phyloP scores from a whole-genome alignment of 2,113 vertebrate genomes.

The Callithrix jacchus region DNA sequence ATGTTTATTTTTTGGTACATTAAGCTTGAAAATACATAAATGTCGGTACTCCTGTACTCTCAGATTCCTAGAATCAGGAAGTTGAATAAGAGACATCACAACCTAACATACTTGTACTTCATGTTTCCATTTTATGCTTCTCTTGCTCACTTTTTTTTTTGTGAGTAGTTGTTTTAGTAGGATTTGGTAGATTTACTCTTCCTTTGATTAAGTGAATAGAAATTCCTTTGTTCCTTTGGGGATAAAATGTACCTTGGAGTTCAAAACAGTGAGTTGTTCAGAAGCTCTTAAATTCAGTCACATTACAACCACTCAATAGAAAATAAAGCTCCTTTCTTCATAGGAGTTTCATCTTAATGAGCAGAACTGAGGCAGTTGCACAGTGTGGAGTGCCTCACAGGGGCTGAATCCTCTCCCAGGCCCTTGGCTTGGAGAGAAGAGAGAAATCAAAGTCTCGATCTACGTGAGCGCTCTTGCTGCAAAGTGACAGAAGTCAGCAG shows the following conservation, averaged over 20 bases:
- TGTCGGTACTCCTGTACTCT: not conserved
- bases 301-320: slow-evolving; percentile 40
- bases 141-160: not conserved
- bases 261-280: not conserved
- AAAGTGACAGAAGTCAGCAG: slow-evolving; percentile 41
- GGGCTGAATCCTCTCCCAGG: not conserved
- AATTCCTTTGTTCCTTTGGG: slow-evolving; percentile 26
- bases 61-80: not conserved
- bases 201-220: slow-evolving; percentile 52
- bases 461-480: not conserved
- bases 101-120: slow-evolving; percentile 20
- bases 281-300: slow-evolving; percentile 34
- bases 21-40: not conserved
- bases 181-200: not conserved
- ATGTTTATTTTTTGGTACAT: not conserved
- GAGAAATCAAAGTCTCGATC: slow-evolving; percentile 11
- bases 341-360: slow-evolving; percentile 16
- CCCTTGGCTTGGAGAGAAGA: not conserved
- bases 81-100: not conserved
- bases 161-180: not conserved
- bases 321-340: slow-evolving; percentile 36
- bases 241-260: not conserved
- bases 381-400: not conserved
- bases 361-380: not conserved
- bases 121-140: not conserved